A percentile compares a stretch with the other conserved stretches of the same genome.
These are phyloP conservation scores for Hippopotamus amphibius DNA, from an alignment of 2,113 vertebrate species.

Conservation along the genomic window DNA sequence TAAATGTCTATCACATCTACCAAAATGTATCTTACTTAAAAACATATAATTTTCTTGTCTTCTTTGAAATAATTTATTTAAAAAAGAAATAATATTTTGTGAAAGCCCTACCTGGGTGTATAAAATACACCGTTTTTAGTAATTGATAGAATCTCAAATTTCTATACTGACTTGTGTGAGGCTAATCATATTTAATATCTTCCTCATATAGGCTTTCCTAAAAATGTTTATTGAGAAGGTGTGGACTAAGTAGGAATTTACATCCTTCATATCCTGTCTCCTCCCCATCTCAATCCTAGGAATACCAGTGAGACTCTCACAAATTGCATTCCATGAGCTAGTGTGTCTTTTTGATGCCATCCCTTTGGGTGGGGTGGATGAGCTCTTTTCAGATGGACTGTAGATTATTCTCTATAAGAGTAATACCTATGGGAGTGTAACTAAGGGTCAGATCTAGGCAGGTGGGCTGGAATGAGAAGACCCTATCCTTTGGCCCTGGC, in stretches of 20 bases:
- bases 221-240: background rate
- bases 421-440: background rate
- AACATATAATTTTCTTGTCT: background rate
- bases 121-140: background rate
- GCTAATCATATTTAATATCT: background rate
- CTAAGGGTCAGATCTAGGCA: background rate
- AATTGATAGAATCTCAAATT: slow-evolving; percentile 22
- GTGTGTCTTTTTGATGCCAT: background rate
- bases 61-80: background rate
- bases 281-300: background rate
- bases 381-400: background rate
- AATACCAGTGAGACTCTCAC: background rate
- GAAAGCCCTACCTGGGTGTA: background rate
- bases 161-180: background rate
- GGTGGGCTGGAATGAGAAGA: background rate
- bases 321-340: background rate
- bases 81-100: slow-evolving; percentile 1
- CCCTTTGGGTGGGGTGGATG: background rate
- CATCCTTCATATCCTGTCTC: background rate
- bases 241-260: background rate
- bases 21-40: slow-evolving; percentile 6
- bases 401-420: background rate
- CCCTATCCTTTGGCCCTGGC: background rate
- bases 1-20: background rate
- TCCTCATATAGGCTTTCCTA: background rate